Evolutionary conservation across 2,888 invertebrate genomes (phyloP).

Genomic region (Drosophila gaucha): DNA sequence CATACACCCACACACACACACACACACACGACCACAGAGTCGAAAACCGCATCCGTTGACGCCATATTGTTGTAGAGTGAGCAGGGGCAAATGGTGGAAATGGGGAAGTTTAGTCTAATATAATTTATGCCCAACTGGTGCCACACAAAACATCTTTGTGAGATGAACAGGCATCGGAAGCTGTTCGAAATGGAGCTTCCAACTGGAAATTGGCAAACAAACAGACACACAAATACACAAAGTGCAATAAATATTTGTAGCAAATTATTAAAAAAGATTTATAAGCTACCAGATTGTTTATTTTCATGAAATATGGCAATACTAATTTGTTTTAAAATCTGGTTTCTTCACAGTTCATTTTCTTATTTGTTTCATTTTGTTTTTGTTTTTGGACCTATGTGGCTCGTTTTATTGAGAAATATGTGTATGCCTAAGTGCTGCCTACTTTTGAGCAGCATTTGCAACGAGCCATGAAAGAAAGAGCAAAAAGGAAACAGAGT

Average conservation of each 20-base stretch:
- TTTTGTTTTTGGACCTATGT: no score
- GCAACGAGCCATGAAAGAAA: constrained; percentile 13
- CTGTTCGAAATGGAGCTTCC: constrained; percentile 40
- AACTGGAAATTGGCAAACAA: constrained; percentile 29
- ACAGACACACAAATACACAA: constrained; percentile 2
- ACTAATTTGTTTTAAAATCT: constrained; percentile 8
- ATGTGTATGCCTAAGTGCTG: constrained; percentile 31
- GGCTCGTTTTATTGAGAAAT: not conserved
- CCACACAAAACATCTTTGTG: constrained; percentile 43
- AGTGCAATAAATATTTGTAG: constrained; percentile 3
- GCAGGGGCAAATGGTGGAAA: not conserved
- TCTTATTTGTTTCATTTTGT: not conserved
- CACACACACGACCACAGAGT: constrained; percentile 11
- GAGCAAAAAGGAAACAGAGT: constrained; percentile 8
- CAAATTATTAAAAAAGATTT: constrained; percentile 21
- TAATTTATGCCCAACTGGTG: constrained; percentile 69
- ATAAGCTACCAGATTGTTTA: constrained; percentile 40
- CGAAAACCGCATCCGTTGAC: constrained; percentile 67
- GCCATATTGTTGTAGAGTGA: constrained; percentile 64
- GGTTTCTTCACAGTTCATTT: not conserved
- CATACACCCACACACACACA: constrained; percentile 15
- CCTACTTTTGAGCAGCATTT: constrained; percentile 52
- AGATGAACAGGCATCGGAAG: constrained; percentile 38
- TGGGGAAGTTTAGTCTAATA: constrained; percentile 49
- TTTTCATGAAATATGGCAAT: constrained; percentile 28